Conservation (phyloP, 2,888 invertebrate species). For the Prosopocoilus inquinatus region DNA sequence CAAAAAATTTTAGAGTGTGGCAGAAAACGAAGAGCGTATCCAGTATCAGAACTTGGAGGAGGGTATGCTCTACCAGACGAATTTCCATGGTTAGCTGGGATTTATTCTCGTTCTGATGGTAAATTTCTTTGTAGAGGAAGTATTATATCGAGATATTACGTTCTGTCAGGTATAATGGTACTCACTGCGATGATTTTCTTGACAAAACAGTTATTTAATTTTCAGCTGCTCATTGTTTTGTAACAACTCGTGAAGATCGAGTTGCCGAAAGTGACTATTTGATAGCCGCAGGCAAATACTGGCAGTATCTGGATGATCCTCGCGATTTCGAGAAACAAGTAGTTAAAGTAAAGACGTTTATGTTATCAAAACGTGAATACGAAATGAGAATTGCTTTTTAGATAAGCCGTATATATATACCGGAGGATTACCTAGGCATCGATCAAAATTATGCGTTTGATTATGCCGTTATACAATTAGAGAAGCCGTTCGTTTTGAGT, state of each 20-base stretch:
- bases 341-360: constrained; percentile 7
- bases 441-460: constrained; percentile 35
- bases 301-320: constrained; percentile 32
- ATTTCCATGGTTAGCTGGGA: constrained; percentile 16
- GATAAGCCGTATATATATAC: too few relatives aligned
- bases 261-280: constrained; percentile 17
- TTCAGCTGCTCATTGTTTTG: constrained; percentile 33
- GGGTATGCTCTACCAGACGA: constrained; percentile 1
- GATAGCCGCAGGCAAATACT: constrained; percentile 43
- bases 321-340: constrained; percentile 27
- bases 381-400: too few relatives aligned
- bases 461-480: constrained; percentile 41
- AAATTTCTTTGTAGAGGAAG: constrained; percentile 15
- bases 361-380: too few relatives aligned
- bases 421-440: constrained; percentile 31
- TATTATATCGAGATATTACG: constrained; percentile 7
- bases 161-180: too few relatives aligned
- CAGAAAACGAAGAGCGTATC: background rate
- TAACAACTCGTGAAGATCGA: constrained; percentile 14
- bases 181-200: background rate
- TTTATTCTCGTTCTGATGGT: constrained; percentile 5
- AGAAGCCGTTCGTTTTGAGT: constrained; percentile 34
- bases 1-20: constrained; percentile 3
- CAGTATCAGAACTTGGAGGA: background rate
- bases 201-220: background rate